Evolutionary conservation across 2,888 invertebrate genomes (phyloP), one percentile per base, ranked within the genome.

Genomic region (Cryptosula pallasiana): DNA sequence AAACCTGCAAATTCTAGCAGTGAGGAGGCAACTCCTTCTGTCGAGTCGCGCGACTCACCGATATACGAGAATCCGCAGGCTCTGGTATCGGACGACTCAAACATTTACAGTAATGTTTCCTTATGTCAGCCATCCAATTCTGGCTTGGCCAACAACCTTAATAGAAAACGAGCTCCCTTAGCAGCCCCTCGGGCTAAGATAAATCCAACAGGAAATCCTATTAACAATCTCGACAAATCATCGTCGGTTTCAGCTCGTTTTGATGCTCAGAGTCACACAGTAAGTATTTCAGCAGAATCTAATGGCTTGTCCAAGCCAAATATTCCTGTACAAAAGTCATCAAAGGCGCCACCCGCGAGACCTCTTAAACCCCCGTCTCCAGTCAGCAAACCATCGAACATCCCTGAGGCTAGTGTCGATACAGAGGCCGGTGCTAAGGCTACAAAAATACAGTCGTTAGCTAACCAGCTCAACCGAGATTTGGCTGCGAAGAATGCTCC

Each of bases 391-490:
- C 63, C 63, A 25, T 13, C 45, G 5, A n/a, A n/a, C n/a, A 45
- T 45, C 5, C 5, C 9, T 45, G 45, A 45, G 9, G 20, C 5
- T 13, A 45, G 5, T 5, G 20, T 45, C 20, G 20, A 45, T 45
- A 5, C 9, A 45, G 45, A 45, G 45, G 45, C 9, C 9, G 63
- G 32, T 32, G 16, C 20, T 29, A 13, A 27, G 25, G 63, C 25
- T 3, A 63, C 25, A 25, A 63, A 63, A n/a, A 32, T 63, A 13
- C 63, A 63, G 13, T 63, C 63, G n/a, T 32, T 63, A n/a, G 63
- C 63, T 13, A 63, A 63, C 32, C 29, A 27, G 5, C 34, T 63
- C 5, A 27, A 34, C 25, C 25, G 32, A n/a, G 63, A 63, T 63
- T 63, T 63, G n/a, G 63, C 29, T 63, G 20, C 63, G 5, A 34